phyloP scores from a whole-genome alignment of 2,797 vertebrate species.

The Octomys mimax region DNA sequence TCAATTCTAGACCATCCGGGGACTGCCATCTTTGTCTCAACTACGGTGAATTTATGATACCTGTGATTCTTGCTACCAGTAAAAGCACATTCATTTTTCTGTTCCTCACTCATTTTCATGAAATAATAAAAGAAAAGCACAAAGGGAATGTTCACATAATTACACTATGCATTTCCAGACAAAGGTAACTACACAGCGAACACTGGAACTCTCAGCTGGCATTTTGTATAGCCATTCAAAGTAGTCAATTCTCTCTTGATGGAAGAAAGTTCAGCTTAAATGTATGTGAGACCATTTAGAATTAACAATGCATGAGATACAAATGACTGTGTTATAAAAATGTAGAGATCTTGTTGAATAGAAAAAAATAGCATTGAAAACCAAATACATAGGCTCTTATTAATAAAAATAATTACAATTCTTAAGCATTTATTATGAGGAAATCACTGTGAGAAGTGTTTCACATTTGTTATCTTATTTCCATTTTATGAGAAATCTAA shows the following conservation, averaged over 20 bases:
- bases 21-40: slow-evolving; percentile 65
- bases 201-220: slow-evolving; percentile 6
- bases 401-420: slow-evolving; percentile 49
- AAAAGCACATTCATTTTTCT: slow-evolving; percentile 50
- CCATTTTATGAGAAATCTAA: neutral
- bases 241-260: neutral
- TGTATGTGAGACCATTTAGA: neutral
- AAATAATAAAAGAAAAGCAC: slow-evolving; percentile 68
- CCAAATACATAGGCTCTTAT: neutral
- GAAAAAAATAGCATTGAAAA: slow-evolving; percentile 46
- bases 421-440: neutral
- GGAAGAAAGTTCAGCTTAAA: neutral
- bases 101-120: slow-evolving; percentile 69
- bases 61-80: slow-evolving; percentile 23
- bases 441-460: neutral
- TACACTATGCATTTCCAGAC: slow-evolving; percentile 52
- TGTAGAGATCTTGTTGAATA: neutral
- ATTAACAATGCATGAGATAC: neutral
- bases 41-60: slow-evolving; percentile 55
- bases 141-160: slow-evolving; percentile 54
- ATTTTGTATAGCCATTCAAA: slow-evolving; percentile 13
- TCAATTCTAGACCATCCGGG: slow-evolving; percentile 61
- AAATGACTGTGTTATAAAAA: neutral
- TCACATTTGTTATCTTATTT: neutral
- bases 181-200: slow-evolving; percentile 17